Evolutionary conservation across 2,797 vertebrate species (phyloP).

Genomic region (Astyanax mexicanus): DNA sequence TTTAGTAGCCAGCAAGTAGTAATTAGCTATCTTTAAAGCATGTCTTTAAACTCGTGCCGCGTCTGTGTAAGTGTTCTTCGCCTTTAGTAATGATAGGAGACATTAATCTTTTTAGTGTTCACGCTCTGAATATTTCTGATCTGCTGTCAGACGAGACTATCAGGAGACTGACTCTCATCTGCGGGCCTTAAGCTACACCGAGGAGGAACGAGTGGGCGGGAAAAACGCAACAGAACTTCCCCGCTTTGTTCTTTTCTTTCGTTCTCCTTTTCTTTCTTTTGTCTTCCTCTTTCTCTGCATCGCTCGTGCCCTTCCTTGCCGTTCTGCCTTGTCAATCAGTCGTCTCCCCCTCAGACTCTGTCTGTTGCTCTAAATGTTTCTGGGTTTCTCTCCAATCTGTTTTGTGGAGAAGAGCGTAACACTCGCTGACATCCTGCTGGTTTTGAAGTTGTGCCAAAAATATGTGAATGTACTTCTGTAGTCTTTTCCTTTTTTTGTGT

Average conservation of each 20-base stretch:
- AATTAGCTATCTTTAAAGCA: slow-evolving; percentile 29
- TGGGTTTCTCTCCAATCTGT: slow-evolving; percentile 16
- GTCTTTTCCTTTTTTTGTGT: background rate
- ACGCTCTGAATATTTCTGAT: slow-evolving; percentile 23
- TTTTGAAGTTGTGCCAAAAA: slow-evolving; percentile 36
- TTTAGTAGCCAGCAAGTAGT: slow-evolving; percentile 7
- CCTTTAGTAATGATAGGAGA: slow-evolving; percentile 27
- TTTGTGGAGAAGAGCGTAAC: background rate
- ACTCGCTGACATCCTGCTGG: slow-evolving; percentile 31
- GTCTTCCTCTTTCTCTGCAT: background rate
- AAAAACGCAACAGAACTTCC: slow-evolving; percentile 14
- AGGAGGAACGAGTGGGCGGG: slow-evolving; percentile 24
- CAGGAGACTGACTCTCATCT: slow-evolving; percentile 8
- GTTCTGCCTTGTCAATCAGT: slow-evolving; percentile 23
- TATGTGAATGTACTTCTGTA: background rate
- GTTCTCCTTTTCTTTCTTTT: background rate
- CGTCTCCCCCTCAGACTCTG: background rate
- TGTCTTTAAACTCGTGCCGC: slow-evolving; percentile 25
- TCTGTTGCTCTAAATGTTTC: slow-evolving; percentile 19
- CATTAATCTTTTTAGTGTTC: slow-evolving; percentile 24
- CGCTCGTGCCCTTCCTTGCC: background rate
- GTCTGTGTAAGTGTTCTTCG: slow-evolving; percentile 1
- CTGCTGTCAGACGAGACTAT: slow-evolving; percentile 12
- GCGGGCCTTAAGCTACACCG: slow-evolving; percentile 17
- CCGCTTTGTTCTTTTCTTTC: slow-evolving; percentile 1